These are phyloP conservation scores for Strongylocentrotus purpuratus DNA, from an alignment of 35 echinoderm and acorn worm genomes.

Conservation along the genomic window DNA sequence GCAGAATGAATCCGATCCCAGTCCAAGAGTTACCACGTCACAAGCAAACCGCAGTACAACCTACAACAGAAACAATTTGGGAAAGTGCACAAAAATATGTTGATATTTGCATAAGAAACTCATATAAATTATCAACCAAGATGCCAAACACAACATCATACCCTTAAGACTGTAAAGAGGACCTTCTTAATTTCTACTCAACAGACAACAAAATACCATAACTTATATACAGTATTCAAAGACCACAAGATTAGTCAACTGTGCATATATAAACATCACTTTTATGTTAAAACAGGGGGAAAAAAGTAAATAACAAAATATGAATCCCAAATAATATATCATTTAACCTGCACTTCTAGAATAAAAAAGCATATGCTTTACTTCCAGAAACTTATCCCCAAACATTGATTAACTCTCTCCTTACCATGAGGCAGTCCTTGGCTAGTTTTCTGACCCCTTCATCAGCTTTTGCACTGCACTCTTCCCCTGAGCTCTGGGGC, in stretches of 20 bases:
- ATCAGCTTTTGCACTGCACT: conserved; percentile 20
- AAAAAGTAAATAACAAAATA: no score
- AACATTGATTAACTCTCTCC: not conserved
- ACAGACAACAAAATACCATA: no score
- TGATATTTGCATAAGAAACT: not conserved
- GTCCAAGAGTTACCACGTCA: conserved; percentile 59
- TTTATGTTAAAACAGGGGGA: no score
- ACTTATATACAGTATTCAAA: no score
- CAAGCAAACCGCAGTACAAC: conserved; percentile 56
- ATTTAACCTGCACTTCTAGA: no score
- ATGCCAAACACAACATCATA: no score
- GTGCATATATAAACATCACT: no score
- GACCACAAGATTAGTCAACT: no score
- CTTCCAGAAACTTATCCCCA: no score
- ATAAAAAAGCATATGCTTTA: no score
- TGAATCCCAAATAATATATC: not conserved
- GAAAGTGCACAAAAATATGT: not conserved
- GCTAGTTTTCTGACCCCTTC: conserved; percentile 16
- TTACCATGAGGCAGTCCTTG: not conserved
- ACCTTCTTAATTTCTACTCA: no score
- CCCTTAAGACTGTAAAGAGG: no score
- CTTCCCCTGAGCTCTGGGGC: conserved; percentile 18
- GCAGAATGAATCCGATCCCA: conserved; percentile 24
- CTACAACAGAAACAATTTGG: not conserved
- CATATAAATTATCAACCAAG: not conserved